Evolutionary conservation across 2,888 invertebrate species (phyloP), one percentile per base, ranked within the genome.

Genomic region (Zele albiditarsus): DNA sequence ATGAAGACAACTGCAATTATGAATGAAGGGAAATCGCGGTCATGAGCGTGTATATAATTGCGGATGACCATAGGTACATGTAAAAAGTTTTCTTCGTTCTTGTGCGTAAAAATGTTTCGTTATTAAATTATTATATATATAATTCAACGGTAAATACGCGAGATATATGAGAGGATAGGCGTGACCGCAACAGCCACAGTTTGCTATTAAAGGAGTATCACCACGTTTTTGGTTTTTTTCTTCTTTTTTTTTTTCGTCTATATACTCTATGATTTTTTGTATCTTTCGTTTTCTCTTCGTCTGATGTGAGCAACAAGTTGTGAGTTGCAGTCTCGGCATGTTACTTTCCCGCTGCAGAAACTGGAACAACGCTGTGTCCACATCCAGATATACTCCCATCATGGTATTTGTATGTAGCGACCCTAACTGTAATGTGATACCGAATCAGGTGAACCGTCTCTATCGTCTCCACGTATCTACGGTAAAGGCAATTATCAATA

Each of bases 341-440:
- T 73, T 73, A 73, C 73, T 73, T 77, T 82, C 76, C 75, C 67
- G 67, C 71, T 71, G 38, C 31, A 42, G 73, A 82, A 85, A 85
- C 85, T 84, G 82, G 85, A 85, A 80, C 84, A 81, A 78, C 82
- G 70, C 33, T 31, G 57, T n/a, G 20, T 33, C 28, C 60, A 42
- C 58, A 76, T 81, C 81, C 76, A 71, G 71, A 75, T 76, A 75
- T 76, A 62, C 28, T 46, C 58, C 60, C 38, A 27, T 20, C 53
- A 27, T 79, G 78, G 38, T 69, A 63, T 74, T 76, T 74, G 75
- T 81, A 80, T 79, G 78, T 71, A 75, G 68, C 82, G 82, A 84
- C 82, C 84, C 80, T 84, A 85, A 84, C 84, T 83, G 83, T 83
- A 82, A 81, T 62, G 46, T 25, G 71, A 71, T 62, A 71, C 49